These are phyloP conservation scores for Cheilosia vernalis DNA, from an alignment of 2,888 invertebrate species.

Conservation along the genomic window DNA sequence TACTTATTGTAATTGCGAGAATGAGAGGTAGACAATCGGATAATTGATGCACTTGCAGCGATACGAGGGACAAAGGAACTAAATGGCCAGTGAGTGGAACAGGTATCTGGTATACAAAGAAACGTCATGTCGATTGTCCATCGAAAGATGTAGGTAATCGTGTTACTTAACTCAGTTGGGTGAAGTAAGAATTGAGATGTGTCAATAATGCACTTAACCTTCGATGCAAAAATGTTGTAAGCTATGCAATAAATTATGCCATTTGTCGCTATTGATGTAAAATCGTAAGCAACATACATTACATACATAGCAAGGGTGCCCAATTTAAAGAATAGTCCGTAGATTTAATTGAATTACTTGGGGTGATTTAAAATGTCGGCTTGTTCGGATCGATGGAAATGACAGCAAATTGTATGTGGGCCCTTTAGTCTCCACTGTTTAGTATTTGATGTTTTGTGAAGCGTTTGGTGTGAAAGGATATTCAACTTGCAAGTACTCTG, in stretches of 20 bases:
- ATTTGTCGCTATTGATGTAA: neutral
- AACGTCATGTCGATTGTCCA: slow-evolving; percentile 10
- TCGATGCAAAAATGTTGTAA: slow-evolving; percentile 22
- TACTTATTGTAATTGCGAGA: neutral
- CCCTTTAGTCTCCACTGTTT: too few species aligned
- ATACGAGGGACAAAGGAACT: slow-evolving; percentile 11
- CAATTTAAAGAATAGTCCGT: too few species aligned
- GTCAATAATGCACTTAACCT: slow-evolving; percentile 21
- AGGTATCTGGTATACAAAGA: slow-evolving; percentile 3
- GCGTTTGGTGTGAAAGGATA: too few species aligned
- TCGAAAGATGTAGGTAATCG: slow-evolving; percentile 14
- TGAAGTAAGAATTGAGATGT: slow-evolving; percentile 30
- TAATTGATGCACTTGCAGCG: slow-evolving; percentile 35
- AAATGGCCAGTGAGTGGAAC: slow-evolving; percentile 50
- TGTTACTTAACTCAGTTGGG: slow-evolving; percentile 31
- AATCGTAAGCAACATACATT: too few species aligned
- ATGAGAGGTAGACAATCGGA: neutral
- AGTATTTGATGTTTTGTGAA: too few species aligned
- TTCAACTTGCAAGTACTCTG: too few species aligned
- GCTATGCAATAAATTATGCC: slow-evolving; percentile 6
- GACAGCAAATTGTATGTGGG: too few species aligned
- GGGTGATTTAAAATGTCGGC: too few species aligned
- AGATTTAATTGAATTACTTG: too few species aligned
- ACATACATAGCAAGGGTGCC: too few species aligned
- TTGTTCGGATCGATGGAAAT: too few species aligned